Evolutionary conservation across 2,797 vertebrate species (phyloP).

Genomic region (Halcyon leucocephala): DNA sequence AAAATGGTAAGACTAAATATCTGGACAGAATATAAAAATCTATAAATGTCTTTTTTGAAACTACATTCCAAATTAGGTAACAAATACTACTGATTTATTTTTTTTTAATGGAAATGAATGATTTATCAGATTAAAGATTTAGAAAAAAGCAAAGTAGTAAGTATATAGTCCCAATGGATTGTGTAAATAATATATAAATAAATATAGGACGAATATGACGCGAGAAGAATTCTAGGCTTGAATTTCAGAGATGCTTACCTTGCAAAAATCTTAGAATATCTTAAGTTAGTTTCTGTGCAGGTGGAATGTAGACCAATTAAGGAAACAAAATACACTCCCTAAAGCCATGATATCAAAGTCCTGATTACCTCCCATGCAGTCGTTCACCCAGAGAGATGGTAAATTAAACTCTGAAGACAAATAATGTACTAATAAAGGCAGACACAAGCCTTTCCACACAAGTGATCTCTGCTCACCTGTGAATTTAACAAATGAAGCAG

Average conservation of each 20-base stretch:
- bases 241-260: constrained; percentile 27
- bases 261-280: constrained; percentile 1
- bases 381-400: neutral
- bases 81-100: neutral
- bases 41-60: neutral
- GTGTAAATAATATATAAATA: neutral
- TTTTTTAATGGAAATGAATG: neutral
- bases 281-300: constrained; percentile 1
- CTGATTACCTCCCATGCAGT: neutral
- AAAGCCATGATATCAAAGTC: neutral
- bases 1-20: neutral
- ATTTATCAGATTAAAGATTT: neutral
- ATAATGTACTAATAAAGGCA: neutral
- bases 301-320: constrained; percentile 5
- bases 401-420: constrained; percentile 15
- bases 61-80: neutral
- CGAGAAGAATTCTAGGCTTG: neutral
- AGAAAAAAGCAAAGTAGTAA: neutral
- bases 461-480: neutral
- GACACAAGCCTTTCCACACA: neutral
- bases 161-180: neutral
- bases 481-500: neutral
- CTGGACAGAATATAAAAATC: neutral
- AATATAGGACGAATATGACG: neutral
- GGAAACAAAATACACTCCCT: constrained; percentile 29